Conservation (phyloP, 23 tunicate genomes). For the Clavelina lepadiformis region DNA sequence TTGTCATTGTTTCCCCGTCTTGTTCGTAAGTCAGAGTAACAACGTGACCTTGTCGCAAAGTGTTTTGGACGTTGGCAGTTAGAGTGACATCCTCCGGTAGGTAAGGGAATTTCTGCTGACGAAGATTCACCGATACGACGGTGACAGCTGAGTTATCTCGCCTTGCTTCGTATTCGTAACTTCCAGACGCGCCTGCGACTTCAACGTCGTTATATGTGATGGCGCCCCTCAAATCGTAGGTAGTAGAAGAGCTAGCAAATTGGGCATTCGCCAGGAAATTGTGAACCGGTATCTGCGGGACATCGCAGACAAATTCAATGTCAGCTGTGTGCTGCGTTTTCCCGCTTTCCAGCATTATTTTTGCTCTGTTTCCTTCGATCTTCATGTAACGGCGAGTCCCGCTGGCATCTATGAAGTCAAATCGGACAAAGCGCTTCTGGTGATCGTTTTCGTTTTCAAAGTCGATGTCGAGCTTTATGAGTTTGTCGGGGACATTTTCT, state of each 20-base stretch:
- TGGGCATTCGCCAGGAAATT: background rate
- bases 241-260: background rate
- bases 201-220: slow-evolving; percentile 1
- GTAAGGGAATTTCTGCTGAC: slow-evolving; percentile 5
- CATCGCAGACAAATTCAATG: slow-evolving; percentile 11
- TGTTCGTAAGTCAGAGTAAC: slow-evolving; percentile 3
- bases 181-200: background rate
- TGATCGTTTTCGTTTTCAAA: slow-evolving; percentile 1
- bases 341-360: background rate
- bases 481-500: slow-evolving; percentile 1
- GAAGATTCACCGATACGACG: background rate
- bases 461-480: background rate
- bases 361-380: background rate
- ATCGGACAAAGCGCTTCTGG: background rate
- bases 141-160: slow-evolving; percentile 1
- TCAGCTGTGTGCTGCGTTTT: background rate
- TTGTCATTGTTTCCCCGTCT: slow-evolving; percentile 9
- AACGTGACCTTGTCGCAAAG: slow-evolving; percentile 2
- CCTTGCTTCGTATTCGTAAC: slow-evolving; percentile 1
- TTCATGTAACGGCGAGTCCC: background rate
- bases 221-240: background rate
- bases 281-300: slow-evolving; percentile 5
- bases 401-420: background rate
- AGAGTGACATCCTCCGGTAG: background rate
- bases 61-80: slow-evolving; percentile 2